These are phyloP conservation scores for Euphydryas editha DNA, from an alignment of 2,888 invertebrate species.

Conservation along the genomic window DNA sequence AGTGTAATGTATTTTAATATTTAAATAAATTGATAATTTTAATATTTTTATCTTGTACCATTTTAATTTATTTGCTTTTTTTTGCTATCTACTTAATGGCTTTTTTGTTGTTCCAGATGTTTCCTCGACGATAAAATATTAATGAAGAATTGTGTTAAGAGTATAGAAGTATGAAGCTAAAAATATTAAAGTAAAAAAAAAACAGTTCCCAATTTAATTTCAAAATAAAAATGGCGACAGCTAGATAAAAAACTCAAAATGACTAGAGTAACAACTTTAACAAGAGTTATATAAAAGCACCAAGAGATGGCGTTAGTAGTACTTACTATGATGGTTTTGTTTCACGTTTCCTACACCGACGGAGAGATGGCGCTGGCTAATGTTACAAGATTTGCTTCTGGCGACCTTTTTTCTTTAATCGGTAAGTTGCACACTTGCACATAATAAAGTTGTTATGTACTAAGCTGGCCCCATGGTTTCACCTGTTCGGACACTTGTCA, in stretches of 20 bases:
- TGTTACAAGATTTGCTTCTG: slow-evolving; percentile 83
- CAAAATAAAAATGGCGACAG: slow-evolving; percentile 32
- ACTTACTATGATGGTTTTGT: slow-evolving; percentile 50
- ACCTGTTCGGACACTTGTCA: no score
- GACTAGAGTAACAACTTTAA: slow-evolving; percentile 1
- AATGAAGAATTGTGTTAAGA: not conserved
- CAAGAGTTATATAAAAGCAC: not conserved
- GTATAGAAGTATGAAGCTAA: not conserved
- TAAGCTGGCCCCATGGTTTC: no score
- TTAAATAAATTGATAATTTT: not conserved
- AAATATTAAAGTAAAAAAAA: not conserved
- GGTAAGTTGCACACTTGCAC: no score
- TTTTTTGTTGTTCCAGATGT: not conserved
- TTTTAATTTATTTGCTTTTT: not conserved
- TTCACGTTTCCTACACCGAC: slow-evolving; percentile 49
- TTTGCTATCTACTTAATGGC: not conserved
- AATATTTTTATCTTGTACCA: not conserved
- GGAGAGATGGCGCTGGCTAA: slow-evolving; percentile 76
- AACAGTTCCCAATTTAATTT: not conserved
- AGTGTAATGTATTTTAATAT: no score
- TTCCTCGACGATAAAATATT: not conserved
- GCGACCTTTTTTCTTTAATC: slow-evolving; percentile 83
- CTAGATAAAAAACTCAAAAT: slow-evolving; percentile 21
- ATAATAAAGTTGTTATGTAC: no score
- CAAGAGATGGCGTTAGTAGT: slow-evolving; percentile 65